Conservation (phyloP, 2,797 vertebrate species). For the Muscicapa comitata region DNA sequence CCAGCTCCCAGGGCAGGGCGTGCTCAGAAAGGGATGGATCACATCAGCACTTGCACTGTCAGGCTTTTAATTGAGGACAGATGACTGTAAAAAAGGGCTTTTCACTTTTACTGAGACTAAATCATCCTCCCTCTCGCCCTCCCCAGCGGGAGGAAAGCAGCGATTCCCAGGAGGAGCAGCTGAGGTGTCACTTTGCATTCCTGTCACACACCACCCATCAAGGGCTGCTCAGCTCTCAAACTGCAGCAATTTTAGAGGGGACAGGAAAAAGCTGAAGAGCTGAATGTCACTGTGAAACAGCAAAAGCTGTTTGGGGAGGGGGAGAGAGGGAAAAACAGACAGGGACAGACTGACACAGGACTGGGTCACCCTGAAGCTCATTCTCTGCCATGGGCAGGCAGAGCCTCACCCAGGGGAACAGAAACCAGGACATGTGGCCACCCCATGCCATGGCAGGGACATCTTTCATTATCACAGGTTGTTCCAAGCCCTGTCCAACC, state of each 20-base stretch:
- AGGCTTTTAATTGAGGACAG: not conserved
- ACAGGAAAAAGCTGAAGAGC: not conserved
- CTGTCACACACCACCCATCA: not conserved
- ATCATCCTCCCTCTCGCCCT: not conserved
- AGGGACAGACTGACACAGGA: too few relatives aligned
- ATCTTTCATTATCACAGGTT: fast-evolving
- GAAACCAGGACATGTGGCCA: not conserved
- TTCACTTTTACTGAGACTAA: not conserved
- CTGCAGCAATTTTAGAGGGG: not conserved
- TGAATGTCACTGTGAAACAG: not conserved
- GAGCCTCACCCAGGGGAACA: not conserved
- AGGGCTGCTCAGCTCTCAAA: not conserved
- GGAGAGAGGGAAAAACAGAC: not conserved
- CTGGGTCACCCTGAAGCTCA: not conserved
- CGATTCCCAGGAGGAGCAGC: fast-evolving
- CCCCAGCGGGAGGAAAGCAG: fast-evolving
- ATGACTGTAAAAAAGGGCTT: conserved; percentile 2
- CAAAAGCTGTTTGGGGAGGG: not conserved
- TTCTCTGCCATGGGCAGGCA: not conserved
- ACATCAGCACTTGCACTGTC: not conserved
- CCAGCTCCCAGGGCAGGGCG: not conserved
- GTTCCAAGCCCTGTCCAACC: fast-evolving
- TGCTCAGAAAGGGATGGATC: not conserved
- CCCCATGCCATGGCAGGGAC: not conserved
- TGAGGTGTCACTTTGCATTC: not conserved